A percentile compares a stretch with the other conserved stretches of the same genome.
Conservation (phyloP, 2,113 vertebrate species). For the Zapornia atra region DNA sequence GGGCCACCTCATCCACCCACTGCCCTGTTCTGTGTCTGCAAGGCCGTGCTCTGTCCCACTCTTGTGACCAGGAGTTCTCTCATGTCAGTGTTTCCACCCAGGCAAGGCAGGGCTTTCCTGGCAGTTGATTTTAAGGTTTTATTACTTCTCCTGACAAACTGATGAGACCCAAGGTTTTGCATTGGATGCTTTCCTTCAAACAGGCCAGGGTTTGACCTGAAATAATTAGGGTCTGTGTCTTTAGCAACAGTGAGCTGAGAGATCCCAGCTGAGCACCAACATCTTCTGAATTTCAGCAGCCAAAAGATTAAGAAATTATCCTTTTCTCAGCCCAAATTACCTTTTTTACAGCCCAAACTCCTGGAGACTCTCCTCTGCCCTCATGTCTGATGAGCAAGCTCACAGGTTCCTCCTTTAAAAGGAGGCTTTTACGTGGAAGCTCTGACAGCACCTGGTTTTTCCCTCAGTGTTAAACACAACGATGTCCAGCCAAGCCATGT, state of each 20-base stretch:
- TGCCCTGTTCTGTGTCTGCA: accelerated
- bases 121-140: not conserved
- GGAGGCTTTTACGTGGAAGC: not conserved
- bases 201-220: not conserved
- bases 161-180: not conserved
- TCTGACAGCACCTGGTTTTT: not conserved
- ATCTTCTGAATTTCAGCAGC: not conserved
- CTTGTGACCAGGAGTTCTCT: not conserved
- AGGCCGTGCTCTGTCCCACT: not conserved
- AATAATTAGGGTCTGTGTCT: not conserved
- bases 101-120: not conserved
- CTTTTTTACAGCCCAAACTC: not conserved
- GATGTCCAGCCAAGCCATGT: not conserved
- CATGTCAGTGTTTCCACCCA: not conserved
- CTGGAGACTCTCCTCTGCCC: not conserved
- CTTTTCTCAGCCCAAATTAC: not conserved
- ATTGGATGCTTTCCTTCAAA: not conserved
- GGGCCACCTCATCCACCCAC: not conserved
- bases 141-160: not conserved
- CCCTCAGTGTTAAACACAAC: not conserved
- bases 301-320: not conserved
- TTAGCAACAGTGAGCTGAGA: not conserved
- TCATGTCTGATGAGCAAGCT: not conserved
- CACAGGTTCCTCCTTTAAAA: not conserved
- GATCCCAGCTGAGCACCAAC: not conserved